Evolutionary conservation across 2,888 invertebrate genomes (phyloP), one percentile per base, ranked within the genome.

Genomic region (Synergus umbraculus): DNA sequence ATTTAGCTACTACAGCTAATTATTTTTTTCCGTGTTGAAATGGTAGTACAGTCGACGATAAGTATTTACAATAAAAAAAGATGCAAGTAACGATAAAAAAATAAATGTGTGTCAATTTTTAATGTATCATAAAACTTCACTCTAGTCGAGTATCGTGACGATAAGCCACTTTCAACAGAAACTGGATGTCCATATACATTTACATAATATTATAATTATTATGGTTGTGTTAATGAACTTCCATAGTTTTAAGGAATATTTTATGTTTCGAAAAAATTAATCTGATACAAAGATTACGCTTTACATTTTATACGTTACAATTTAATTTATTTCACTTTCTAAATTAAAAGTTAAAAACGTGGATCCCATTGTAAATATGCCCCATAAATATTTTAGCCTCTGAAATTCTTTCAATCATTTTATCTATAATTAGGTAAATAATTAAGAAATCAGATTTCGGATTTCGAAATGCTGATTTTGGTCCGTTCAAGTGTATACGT

Each of bases 51-150:
- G 80, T 81, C 82, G 81, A 82, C 81, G 82, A 78, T 80, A 79
- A 82, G 63, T 67, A 81, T 82, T 80, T 79, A 81, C 67, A 73
- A 78, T 77, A 77, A 63, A 80, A 64, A 65, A 64, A 76, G 79
- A 41, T 81, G 79, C 77, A 80, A 79, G 77, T 78, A 81, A 65
- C 67, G 78, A 81, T 78, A 81, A 37, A 49, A 80, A 81, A 80
- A 85, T 87, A 86, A 89, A 89, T 91, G 88, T 90, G 88, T 90
- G 90, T 91, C 90, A 90, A 91, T 91, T 91, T 91, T 90, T 88
- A 90, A 90, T 90, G 89, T 91, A 90, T 87, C 83, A 85, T 86
- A 88, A 13, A 85, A 87, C 85, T 88, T 86, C 83, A 88, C 87
- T 88, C 86, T 89, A 89, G 88, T 86, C 87, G 79, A 69, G 9